Conservation (phyloP, 2,888 invertebrate genomes). For the Caenorhabditis zanzibari region DNA sequence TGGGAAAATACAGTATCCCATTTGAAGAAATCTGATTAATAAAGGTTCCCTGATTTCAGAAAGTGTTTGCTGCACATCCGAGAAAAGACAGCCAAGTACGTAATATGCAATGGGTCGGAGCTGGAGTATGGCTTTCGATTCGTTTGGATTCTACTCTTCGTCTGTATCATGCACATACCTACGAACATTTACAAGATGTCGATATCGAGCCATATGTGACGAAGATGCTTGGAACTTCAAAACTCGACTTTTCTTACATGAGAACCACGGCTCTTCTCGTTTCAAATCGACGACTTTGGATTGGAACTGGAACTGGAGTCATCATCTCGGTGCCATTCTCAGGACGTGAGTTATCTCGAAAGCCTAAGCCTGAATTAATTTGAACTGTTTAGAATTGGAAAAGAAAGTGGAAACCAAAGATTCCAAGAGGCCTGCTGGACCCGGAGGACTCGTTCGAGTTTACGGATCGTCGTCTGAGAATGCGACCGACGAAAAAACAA, state of each 20-base stretch:
- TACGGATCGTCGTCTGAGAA: slow-evolving; percentile 84
- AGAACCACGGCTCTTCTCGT: slow-evolving; percentile 95
- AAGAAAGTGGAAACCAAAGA: slow-evolving; percentile 70
- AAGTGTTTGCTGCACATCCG: slow-evolving; percentile 95
- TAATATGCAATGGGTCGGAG: slow-evolving; percentile 96
- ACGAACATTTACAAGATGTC: slow-evolving; percentile 90
- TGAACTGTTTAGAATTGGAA: slow-evolving; percentile 69
- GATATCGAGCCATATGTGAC: slow-evolving; percentile 99
- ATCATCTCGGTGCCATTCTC: slow-evolving; percentile 87
- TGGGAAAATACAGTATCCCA: too few species aligned
- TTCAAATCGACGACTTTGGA: slow-evolving; percentile 96
- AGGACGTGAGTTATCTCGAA: slow-evolving; percentile 69
- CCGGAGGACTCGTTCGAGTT: slow-evolving; percentile 87
- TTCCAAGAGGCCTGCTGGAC: slow-evolving; percentile 79
- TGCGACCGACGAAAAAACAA: slow-evolving; percentile 33
- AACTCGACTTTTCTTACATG: slow-evolving; percentile 96
- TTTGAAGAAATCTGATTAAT: too few species aligned
- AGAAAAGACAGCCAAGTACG: slow-evolving; percentile 94
- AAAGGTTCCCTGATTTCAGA: slow-evolving; percentile 84
- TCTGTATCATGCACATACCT: slow-evolving; percentile 96
- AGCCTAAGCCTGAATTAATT: too few species aligned
- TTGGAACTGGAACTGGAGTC: slow-evolving; percentile 95
- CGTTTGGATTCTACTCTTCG: slow-evolving; percentile 96
- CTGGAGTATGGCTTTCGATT: slow-evolving; percentile 99
- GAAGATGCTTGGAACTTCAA: slow-evolving; percentile 98